Conservation (phyloP, 2,797 vertebrate species). For the Microhierax caerulescens region DNA sequence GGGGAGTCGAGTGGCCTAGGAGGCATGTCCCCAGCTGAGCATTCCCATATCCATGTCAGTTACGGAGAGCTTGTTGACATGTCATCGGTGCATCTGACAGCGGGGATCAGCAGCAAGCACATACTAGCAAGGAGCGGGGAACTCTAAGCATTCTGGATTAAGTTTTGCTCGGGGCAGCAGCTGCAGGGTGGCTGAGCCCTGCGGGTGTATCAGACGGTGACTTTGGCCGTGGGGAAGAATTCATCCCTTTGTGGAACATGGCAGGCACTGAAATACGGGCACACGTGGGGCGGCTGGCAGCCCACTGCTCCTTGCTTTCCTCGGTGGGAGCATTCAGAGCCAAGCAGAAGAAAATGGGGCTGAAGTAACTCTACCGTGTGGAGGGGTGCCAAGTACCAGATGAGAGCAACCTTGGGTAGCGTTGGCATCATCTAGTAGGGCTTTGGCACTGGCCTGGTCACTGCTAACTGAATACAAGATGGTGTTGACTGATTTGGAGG, state of each 20-base stretch:
- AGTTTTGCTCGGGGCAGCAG: not conserved
- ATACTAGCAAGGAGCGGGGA: not conserved
- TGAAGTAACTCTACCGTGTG: not conserved
- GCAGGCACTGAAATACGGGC: not conserved
- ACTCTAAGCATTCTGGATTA: not conserved
- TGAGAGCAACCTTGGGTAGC: not conserved
- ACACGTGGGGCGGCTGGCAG: not conserved
- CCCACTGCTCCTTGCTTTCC: not conserved
- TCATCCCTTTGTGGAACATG: not conserved
- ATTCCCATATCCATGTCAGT: not conserved
- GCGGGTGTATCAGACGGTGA: fast-evolving
- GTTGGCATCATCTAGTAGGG: fast-evolving
- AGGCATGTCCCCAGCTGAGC: not conserved
- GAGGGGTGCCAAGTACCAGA: not conserved
- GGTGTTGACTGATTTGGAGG: not conserved
- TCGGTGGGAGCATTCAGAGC: not conserved
- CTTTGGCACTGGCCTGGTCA: not conserved
- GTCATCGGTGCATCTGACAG: not conserved
- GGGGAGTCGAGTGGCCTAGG: fast-evolving
- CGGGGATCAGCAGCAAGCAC: not conserved
- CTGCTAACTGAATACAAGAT: not conserved
- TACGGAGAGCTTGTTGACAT: not conserved
- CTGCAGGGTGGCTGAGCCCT: fast-evolving
- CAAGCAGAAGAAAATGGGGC: not conserved
- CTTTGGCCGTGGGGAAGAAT: not conserved